phyloP scores from a whole-genome alignment of 1,140 invertebrate genomes.

The Caenorhabditis briggsae region DNA sequence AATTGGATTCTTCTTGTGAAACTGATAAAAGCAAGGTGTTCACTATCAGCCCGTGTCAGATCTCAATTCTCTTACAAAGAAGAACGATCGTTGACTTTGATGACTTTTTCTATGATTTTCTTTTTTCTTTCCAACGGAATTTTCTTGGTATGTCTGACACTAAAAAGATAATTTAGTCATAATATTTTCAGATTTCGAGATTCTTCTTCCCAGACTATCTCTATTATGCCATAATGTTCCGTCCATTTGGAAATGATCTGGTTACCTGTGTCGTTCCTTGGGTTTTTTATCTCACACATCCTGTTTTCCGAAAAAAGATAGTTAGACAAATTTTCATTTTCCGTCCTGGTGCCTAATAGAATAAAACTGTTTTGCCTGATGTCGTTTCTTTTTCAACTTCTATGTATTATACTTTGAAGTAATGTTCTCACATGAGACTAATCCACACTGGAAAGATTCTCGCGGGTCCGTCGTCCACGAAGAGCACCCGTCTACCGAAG shows the following conservation, averaged over 20 bases:
- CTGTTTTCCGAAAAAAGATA: background rate
- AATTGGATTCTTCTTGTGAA: background rate
- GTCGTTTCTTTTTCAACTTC: too few relatives aligned
- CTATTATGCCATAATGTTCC: slow-evolving; percentile 5
- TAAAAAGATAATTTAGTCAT: background rate
- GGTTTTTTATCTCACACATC: slow-evolving; percentile 37
- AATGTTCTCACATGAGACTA: too few relatives aligned
- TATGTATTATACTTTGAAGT: too few relatives aligned
- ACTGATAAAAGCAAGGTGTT: background rate
- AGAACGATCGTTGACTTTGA: background rate
- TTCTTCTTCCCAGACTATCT: background rate
- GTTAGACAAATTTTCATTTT: background rate
- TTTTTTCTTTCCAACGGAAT: slow-evolving; percentile 5
- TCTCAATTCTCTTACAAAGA: background rate
- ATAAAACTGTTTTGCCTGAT: background rate
- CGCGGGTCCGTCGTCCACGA: too few relatives aligned
- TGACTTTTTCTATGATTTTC: slow-evolving; percentile 11
- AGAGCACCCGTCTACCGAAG: too few relatives aligned
- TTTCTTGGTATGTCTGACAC: background rate
- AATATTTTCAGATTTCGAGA: background rate
- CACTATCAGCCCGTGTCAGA: background rate
- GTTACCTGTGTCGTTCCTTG: background rate
- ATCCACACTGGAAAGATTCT: too few relatives aligned
- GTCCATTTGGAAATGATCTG: slow-evolving; percentile 24
- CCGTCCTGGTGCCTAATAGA: background rate